Evolutionary conservation across 2,113 vertebrate genomes (phyloP).

Genomic region (Acrocephalus kingi): DNA sequence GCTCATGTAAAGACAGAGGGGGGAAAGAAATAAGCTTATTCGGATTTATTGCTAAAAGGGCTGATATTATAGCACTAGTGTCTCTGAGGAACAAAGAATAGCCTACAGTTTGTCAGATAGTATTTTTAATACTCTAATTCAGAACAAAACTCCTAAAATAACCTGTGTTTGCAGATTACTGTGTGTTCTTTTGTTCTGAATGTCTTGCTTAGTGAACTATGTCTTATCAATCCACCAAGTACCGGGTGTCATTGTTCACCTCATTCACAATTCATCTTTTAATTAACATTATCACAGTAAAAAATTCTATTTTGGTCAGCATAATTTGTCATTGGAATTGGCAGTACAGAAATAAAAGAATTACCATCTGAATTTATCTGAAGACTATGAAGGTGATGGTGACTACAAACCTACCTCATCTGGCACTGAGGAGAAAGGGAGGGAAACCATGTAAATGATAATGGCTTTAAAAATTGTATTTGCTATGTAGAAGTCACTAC

Average conservation of each 20-base stretch:
- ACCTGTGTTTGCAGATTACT: constrained; percentile 50
- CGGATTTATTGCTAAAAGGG: not conserved
- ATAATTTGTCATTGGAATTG: constrained; percentile 49
- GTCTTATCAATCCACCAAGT: constrained; percentile 50
- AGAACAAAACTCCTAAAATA: constrained; percentile 53
- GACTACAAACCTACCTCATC: constrained; percentile 20
- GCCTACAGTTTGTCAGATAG: constrained; percentile 36
- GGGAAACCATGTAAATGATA: constrained; percentile 1
- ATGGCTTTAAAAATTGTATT: constrained; percentile 16
- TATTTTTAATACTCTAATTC: constrained; percentile 57
- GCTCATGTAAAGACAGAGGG: not conserved
- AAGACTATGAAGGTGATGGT: not conserved
- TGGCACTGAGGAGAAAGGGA: not conserved
- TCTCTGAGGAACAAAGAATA: constrained; percentile 32
- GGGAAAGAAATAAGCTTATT: constrained; percentile 6
- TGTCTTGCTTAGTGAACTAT: constrained; percentile 54
- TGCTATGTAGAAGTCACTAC: constrained; percentile 11
- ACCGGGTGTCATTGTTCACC: constrained; percentile 56
- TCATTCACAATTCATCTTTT: constrained; percentile 70
- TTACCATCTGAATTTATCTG: constrained; percentile 55
- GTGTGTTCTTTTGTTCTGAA: constrained; percentile 52
- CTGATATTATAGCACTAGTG: not conserved
- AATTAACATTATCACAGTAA: constrained; percentile 64
- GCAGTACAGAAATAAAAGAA: constrained; percentile 59
- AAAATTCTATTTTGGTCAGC: constrained; percentile 65